These are phyloP conservation scores for Scrobipalpa atriplicella DNA, from an alignment of 2,888 invertebrate genomes.

Conservation along the genomic window DNA sequence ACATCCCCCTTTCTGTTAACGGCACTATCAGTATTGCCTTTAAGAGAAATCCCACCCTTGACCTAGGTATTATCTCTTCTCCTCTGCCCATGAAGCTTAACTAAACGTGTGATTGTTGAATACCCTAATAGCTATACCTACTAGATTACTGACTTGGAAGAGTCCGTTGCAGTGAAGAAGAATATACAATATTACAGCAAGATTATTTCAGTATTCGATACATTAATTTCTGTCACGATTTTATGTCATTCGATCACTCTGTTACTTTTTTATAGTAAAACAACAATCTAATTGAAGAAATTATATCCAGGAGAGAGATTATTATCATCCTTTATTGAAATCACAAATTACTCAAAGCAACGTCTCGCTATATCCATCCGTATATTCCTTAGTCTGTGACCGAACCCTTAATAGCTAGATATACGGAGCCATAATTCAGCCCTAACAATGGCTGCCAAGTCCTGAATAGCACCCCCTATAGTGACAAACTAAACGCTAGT, in stretches of 20 bases:
- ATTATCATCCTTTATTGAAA: no score
- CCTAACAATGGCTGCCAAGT: constrained; percentile 48
- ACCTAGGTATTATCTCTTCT: neutral
- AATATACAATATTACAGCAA: no score
- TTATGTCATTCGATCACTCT: no score
- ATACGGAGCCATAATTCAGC: constrained; percentile 43
- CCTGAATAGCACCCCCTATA: constrained; percentile 36
- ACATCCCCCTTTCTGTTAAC: no score
- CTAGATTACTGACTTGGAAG: neutral
- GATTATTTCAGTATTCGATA: no score
- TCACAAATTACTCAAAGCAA: neutral
- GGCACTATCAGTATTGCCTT: no score
- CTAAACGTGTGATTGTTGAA: constrained; percentile 7
- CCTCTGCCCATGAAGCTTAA: neutral
- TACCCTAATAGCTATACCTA: constrained; percentile 16
- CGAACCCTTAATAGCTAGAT: constrained; percentile 19
- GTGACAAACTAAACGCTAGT: constrained; percentile 28
- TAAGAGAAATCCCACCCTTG: no score
- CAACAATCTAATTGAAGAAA: no score
- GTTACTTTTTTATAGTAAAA: no score
- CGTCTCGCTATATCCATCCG: no score
- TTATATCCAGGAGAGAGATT: no score
- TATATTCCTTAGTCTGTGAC: neutral
- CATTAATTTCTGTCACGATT: no score
- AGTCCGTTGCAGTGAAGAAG: neutral